Percentiles rank a stretch among this genome's conserved stretches.
Evolutionary conservation across 2,888 invertebrate genomes (phyloP).

Genomic region (Mythimna albipuncta): DNA sequence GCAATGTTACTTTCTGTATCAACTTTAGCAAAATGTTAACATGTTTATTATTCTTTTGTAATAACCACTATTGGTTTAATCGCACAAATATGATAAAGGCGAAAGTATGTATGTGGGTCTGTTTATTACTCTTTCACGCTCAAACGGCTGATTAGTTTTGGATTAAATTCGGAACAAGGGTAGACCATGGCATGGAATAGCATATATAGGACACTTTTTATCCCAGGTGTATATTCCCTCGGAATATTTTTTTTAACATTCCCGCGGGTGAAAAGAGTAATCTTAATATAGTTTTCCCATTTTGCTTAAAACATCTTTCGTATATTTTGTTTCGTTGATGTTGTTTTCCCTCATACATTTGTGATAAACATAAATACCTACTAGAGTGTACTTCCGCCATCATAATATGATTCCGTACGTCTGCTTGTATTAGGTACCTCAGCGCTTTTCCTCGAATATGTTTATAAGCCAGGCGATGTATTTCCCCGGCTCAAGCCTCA

Average conservation of each 20-base stretch:
- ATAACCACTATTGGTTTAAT: background rate
- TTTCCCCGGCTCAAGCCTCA: constrained; percentile 71
- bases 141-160: no score
- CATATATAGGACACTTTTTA: no score
- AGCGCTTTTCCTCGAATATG: constrained; percentile 74
- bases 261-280: no score
- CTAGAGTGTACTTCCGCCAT: constrained; percentile 62
- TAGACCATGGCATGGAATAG: no score
- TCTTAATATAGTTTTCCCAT: no score
- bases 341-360: constrained; percentile 39
- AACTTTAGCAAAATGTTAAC: constrained; percentile 1
- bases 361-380: constrained; percentile 66
- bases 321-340: constrained; percentile 18
- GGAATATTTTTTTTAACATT: no score
- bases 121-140: no score
- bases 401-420: constrained; percentile 74
- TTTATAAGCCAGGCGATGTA: constrained; percentile 78
- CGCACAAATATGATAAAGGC: no score
- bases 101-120: no score
- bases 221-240: no score
- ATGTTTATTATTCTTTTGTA: background rate
- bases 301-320: background rate
- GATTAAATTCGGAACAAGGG: no score
- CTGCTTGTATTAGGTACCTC: constrained; percentile 71
- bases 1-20: background rate